phyloP scores from a whole-genome alignment of 1,140 invertebrate species.

The Bombus waltoni region DNA sequence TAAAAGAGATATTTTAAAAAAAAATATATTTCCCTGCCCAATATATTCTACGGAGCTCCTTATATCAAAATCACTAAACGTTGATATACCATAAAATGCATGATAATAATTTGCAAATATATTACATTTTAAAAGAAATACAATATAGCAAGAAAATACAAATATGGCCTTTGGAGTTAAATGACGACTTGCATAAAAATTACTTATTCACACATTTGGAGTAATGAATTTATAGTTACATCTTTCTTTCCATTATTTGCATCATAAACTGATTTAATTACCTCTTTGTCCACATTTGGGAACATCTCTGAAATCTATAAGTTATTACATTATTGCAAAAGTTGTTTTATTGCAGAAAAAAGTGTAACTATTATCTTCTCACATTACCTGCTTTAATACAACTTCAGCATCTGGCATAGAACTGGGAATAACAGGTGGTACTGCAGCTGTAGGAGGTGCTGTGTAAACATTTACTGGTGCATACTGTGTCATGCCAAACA shows the following conservation, averaged over 20 bases:
- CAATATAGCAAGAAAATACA: constrained; percentile 70
- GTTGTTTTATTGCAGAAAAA: not conserved
- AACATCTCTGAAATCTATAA: constrained; percentile 97
- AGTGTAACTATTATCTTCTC: not conserved
- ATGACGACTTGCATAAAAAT: constrained; percentile 51
- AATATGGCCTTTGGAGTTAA: constrained; percentile 69
- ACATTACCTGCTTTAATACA: constrained; percentile 89
- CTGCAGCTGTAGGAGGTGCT: constrained; percentile 70
- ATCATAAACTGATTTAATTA: constrained; percentile 95
- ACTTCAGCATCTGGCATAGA: constrained; percentile 84
- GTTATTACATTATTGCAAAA: constrained; percentile 44
- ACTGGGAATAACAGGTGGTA: constrained; percentile 79
- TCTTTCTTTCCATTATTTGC: constrained; percentile 95
- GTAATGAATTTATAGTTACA: constrained; percentile 93
- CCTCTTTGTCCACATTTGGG: constrained; percentile 95
- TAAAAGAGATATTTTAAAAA: constrained; percentile 22
- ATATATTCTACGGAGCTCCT: constrained; percentile 32
- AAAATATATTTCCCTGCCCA: constrained; percentile 52
- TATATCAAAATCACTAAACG: constrained; percentile 48
- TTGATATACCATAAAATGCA: constrained; percentile 53
- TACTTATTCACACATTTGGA: constrained; percentile 90
- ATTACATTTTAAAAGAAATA: constrained; percentile 71
- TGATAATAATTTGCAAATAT: constrained; percentile 68
- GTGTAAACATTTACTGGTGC: constrained; percentile 82
- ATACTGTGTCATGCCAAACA: constrained; percentile 76